These are phyloP conservation scores for Euzetes globulus DNA, from an alignment of 2,888 invertebrate genomes.

Conservation along the genomic window DNA sequence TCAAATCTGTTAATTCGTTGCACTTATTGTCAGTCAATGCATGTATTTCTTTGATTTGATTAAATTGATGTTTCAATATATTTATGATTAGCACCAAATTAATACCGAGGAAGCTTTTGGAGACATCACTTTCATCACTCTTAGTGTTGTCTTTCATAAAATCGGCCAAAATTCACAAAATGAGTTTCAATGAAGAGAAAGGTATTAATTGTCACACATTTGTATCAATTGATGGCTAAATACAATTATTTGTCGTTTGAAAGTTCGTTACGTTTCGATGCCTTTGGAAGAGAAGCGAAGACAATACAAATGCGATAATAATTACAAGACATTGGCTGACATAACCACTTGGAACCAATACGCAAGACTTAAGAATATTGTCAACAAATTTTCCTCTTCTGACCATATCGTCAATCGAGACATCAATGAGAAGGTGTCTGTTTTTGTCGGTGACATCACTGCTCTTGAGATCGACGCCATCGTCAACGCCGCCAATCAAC, in stretches of 20 bases:
- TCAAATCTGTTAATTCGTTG: too few relatives aligned
- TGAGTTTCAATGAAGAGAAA: constrained; percentile 1
- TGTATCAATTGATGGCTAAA: neutral
- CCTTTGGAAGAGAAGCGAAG: constrained; percentile 45
- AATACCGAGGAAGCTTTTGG: neutral
- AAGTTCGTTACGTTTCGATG: constrained; percentile 43
- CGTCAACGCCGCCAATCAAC: constrained; percentile 78
- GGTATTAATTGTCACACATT: neutral
- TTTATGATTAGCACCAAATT: neutral
- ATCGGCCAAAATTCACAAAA: neutral
- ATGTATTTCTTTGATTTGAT: neutral
- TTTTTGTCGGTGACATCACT: constrained; percentile 72
- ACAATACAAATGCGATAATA: constrained; percentile 44
- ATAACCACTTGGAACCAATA: constrained; percentile 45
- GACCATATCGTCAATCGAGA: constrained; percentile 37
- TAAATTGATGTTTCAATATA: neutral
- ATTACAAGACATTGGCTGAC: constrained; percentile 43
- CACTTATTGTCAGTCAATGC: neutral
- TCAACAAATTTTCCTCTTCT: constrained; percentile 11
- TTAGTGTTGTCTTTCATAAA: constrained; percentile 10
- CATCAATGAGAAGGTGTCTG: constrained; percentile 47
- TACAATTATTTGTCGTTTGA: neutral
- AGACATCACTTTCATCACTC: neutral
- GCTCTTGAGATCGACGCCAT: constrained; percentile 74
- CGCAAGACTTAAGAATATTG: constrained; percentile 37